phyloP scores from a whole-genome alignment of 1,140 invertebrate species.

The Epicauta chinensis region DNA sequence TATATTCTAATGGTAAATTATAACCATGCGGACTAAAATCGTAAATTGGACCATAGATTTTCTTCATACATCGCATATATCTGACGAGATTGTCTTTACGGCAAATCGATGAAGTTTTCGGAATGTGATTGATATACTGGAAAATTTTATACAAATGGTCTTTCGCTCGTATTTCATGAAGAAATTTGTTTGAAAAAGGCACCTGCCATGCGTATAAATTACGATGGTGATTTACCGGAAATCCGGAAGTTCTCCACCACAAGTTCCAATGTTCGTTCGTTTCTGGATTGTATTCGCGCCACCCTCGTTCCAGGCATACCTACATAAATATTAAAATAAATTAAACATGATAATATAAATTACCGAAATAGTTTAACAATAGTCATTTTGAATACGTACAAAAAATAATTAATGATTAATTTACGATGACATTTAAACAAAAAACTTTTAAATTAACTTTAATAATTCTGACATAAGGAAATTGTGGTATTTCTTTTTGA shows the following conservation, averaged over 20 bases:
- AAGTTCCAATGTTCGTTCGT: constrained; percentile 71
- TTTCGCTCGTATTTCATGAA: not conserved
- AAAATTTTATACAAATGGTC: constrained; percentile 25
- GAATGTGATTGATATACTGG: constrained; percentile 80
- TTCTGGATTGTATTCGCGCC: constrained; percentile 61
- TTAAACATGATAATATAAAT: constrained; percentile 3
- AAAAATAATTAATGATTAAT: not conserved
- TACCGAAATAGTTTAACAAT: not conserved
- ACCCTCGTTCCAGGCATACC: constrained; percentile 75
- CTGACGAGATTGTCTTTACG: constrained; percentile 73
- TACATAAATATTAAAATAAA: constrained; percentile 29
- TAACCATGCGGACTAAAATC: constrained; percentile 74
- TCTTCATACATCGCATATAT: constrained; percentile 72
- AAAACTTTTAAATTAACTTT: not conserved
- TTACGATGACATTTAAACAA: not conserved
- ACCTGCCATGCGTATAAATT: constrained; percentile 69
- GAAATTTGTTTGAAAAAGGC: not conserved
- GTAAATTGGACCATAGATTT: constrained; percentile 71
- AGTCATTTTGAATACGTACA: not conserved
- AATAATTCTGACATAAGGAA: too few relatives aligned
- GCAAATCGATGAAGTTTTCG: constrained; percentile 74
- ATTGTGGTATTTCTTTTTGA: too few relatives aligned
- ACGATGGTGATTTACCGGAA: constrained; percentile 62
- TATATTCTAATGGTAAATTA: constrained; percentile 78
- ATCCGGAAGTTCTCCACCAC: constrained; percentile 74